phyloP scores from a whole-genome alignment of 2,113 vertebrate genomes.

The Lepus americanus region DNA sequence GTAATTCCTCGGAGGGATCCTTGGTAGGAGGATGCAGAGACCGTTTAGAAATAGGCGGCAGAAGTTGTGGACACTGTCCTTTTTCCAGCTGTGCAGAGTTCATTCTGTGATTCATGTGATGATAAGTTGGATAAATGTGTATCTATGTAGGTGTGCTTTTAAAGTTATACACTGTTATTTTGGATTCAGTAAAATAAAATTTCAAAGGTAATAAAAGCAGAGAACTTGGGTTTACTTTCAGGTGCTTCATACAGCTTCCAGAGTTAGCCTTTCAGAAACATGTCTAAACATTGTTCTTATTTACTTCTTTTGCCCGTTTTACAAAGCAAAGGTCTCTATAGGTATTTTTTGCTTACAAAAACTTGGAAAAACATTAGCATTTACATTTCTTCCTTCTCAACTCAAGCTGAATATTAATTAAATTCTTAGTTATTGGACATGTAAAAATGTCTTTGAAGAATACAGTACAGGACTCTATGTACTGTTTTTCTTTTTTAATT shows the following conservation, averaged over 20 bases:
- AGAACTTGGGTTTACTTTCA: neutral
- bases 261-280: slow-evolving; percentile 23
- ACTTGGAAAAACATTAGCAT: slow-evolving; percentile 40
- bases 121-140: neutral
- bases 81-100: neutral
- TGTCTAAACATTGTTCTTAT: neutral
- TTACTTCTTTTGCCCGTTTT: neutral
- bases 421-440: neutral
- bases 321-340: neutral
- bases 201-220: neutral
- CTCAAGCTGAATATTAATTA: slow-evolving; percentile 25
- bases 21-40: neutral
- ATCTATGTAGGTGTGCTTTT: neutral
- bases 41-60: neutral
- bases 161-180: neutral
- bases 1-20: slow-evolving; percentile 1
- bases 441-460: slow-evolving; percentile 15
- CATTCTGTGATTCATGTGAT: neutral
- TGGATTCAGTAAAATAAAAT: neutral
- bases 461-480: neutral
- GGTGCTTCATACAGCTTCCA: neutral
- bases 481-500: slow-evolving; percentile 19
- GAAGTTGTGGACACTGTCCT: neutral
- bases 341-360: neutral
- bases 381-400: slow-evolving; percentile 44